These are phyloP conservation scores for Artibeus lituratus DNA, from an alignment of 2,797 vertebrate genomes.

Conservation along the genomic window DNA sequence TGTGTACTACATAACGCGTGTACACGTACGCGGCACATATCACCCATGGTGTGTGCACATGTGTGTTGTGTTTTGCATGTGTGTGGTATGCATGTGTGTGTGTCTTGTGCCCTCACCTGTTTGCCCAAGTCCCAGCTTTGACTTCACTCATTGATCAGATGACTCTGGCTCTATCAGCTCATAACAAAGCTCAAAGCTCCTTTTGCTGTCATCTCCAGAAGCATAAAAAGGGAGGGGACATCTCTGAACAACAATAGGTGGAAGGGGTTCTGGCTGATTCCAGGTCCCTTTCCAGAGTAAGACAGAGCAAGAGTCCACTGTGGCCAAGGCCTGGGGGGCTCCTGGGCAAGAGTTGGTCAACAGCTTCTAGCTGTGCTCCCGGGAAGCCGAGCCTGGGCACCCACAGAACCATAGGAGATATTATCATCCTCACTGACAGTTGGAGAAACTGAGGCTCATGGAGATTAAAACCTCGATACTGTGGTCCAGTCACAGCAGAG, in stretches of 20 bases:
- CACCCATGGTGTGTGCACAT: no score
- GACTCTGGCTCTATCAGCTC: neutral
- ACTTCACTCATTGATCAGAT: neutral
- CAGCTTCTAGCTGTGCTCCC: neutral
- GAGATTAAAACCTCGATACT: neutral
- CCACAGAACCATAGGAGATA: neutral
- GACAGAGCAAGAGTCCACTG: rapidly evolving
- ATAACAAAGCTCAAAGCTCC: neutral
- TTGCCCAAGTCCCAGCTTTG: neutral
- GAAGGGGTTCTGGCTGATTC: neutral
- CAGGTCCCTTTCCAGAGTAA: neutral
- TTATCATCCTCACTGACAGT: neutral
- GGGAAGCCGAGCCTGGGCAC: no score
- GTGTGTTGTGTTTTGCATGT: neutral
- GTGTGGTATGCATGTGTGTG: neutral
- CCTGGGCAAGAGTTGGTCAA: neutral
- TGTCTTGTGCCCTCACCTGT: neutral
- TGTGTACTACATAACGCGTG: no score
- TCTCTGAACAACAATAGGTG: neutral
- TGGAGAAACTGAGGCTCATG: neutral
- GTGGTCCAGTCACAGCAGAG: no score
- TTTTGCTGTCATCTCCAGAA: neutral
- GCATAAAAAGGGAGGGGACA: neutral
- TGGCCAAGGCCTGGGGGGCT: neutral
- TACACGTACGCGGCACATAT: no score